Conservation (phyloP, 2,113 vertebrate species). For the Chamaetylas fuelleborni region DNA sequence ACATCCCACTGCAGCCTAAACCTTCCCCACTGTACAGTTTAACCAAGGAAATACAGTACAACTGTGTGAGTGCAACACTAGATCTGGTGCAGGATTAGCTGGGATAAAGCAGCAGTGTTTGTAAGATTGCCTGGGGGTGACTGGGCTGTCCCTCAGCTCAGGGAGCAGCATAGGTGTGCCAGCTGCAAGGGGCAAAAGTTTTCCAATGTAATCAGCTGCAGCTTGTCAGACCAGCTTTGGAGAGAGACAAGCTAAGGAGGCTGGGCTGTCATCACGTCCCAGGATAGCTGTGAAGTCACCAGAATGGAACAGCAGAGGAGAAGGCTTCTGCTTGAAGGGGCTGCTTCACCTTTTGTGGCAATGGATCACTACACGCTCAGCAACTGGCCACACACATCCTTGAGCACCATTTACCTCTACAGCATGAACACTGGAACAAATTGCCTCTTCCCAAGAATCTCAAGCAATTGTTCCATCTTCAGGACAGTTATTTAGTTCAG, state of each 20-base stretch:
- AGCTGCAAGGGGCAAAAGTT: not conserved
- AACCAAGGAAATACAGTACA: not conserved
- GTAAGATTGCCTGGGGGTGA: not conserved
- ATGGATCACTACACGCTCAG: not conserved
- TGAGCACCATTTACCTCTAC: not conserved
- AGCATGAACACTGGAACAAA: not conserved
- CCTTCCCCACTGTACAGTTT: not conserved
- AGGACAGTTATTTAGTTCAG: not conserved
- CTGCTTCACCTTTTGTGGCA: constrained; percentile 21
- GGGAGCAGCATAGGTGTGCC: not conserved
- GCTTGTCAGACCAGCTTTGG: not conserved
- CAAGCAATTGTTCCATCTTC: not conserved
- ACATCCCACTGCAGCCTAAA: not conserved
- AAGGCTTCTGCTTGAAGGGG: not conserved
- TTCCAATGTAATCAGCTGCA: not conserved
- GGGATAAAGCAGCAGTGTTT: not conserved
- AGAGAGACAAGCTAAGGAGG: not conserved
- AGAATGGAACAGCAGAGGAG: not conserved
- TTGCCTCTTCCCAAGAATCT: not conserved
- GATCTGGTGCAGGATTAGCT: not conserved
- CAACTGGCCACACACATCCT: not conserved
- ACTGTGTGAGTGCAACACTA: not conserved
- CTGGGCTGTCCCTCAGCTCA: not conserved
- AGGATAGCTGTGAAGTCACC: constrained; percentile 44
- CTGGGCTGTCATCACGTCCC: not conserved